Conservation (phyloP, 2,113 vertebrate genomes). For the Crotalus tigris region DNA sequence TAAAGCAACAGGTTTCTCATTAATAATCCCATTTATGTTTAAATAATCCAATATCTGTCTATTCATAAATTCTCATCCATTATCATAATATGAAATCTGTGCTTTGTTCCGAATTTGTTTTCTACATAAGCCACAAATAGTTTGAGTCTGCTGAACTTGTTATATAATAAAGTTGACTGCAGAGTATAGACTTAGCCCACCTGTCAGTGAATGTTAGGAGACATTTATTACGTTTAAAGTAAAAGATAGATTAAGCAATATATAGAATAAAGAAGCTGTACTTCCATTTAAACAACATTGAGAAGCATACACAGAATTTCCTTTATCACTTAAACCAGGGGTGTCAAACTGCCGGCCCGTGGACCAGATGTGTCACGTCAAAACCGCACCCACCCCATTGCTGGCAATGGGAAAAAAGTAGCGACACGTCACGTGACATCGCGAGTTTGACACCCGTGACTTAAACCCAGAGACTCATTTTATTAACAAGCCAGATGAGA, state of each 20-base stretch:
- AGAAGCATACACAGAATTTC: neutral
- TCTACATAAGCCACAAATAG: neutral
- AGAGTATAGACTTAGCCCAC: neutral
- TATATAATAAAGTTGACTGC: neutral
- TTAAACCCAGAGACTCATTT: neutral
- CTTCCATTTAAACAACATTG: neutral
- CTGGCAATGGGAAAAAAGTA: too few relatives aligned
- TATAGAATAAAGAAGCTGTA: neutral
- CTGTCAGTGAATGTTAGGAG: neutral
- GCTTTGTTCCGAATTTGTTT: neutral
- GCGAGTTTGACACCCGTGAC: too few relatives aligned
- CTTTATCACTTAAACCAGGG: neutral
- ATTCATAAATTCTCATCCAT: neutral
- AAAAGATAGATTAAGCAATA: neutral
- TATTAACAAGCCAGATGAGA: neutral
- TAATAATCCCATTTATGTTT: neutral
- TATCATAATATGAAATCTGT: neutral
- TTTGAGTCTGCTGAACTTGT: neutral
- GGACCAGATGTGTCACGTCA: too few relatives aligned
- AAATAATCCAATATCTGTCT: neutral
- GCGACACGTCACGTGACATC: too few relatives aligned
- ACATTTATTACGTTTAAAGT: neutral
- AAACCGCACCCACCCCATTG: too few relatives aligned
- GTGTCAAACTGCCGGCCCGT: too few relatives aligned
- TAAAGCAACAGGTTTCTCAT: neutral